Conservation (phyloP, 2,888 invertebrate species). For the Helobdella robusta region DNA sequence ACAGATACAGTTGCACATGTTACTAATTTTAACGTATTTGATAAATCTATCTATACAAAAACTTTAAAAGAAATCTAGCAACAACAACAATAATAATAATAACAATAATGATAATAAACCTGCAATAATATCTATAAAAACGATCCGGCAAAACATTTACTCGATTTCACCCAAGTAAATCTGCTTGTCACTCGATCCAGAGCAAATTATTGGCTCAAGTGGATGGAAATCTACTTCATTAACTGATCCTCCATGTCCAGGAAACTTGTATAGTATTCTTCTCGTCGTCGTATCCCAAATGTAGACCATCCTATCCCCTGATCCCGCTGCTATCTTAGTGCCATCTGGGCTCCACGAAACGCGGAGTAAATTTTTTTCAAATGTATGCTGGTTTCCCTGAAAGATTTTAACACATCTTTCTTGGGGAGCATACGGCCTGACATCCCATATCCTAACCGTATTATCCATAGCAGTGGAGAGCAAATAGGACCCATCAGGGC, state of each 20-base stretch:
- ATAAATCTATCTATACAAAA: no score
- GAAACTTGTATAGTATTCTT: constrained; percentile 84
- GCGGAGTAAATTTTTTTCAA: constrained; percentile 66
- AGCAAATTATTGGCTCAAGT: constrained; percentile 82
- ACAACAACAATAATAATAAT: no score
- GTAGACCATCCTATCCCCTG: constrained; percentile 87
- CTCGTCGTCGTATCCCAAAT: constrained; percentile 92
- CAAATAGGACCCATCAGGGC: constrained; percentile 63
- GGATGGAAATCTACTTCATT: constrained; percentile 93
- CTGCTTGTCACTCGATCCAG: constrained; percentile 88
- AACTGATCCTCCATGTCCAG: constrained; percentile 93
- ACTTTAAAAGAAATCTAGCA: no score
- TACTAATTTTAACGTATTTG: no score
- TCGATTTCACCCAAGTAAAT: constrained; percentile 92
- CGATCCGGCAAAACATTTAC: no score
- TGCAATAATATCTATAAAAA: no score
- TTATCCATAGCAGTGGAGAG: constrained; percentile 95
- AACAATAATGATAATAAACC: no score
- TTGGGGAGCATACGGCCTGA: constrained; percentile 37
- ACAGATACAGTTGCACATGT: no score
- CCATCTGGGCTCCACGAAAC: constrained; percentile 91
- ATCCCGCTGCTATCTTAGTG: constrained; percentile 78
- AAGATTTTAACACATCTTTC: constrained; percentile 38
- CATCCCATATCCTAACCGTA: constrained; percentile 53
- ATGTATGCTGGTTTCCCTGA: constrained; percentile 37